These are phyloP conservation scores for Oreochromis tanganicae DNA, from an alignment of 2,113 vertebrate species.

Conservation along the genomic window DNA sequence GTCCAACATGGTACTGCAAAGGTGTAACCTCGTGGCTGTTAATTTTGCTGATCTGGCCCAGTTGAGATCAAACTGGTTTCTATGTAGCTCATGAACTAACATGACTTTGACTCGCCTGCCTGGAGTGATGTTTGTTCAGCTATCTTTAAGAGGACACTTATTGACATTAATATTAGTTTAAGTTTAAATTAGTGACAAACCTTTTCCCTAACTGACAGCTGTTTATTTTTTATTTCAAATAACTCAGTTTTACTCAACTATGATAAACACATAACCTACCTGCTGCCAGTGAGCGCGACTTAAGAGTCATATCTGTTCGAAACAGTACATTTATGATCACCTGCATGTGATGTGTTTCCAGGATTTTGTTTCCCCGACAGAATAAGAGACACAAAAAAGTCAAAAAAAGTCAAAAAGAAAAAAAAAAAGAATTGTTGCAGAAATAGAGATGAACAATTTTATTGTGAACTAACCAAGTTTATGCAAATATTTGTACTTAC, in stretches of 20 bases:
- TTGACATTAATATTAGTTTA: background rate
- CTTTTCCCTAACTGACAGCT: fast-evolving
- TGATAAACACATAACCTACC: background rate
- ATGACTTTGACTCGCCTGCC: fast-evolving
- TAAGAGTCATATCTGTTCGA: background rate
- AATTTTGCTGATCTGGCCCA: background rate
- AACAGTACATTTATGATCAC: background rate
- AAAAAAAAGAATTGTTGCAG: fast-evolving
- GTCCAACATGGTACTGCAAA: background rate
- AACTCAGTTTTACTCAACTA: background rate
- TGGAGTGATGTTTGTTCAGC: background rate
- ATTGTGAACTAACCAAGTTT: background rate
- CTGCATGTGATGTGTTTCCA: background rate
- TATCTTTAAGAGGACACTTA: background rate
- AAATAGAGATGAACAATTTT: background rate
- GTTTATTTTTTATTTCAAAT: background rate
- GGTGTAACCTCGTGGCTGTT: background rate
- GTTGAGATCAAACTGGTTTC: background rate
- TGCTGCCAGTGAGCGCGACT: background rate
- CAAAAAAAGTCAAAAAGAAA: background rate
- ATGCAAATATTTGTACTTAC: background rate
- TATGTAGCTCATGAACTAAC: background rate
- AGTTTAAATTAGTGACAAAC: background rate
- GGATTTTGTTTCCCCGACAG: background rate
- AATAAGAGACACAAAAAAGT: background rate